These are phyloP conservation scores for Pseudolaguvia tuberculata DNA, from an alignment of 2,113 vertebrate genomes.

Conservation along the genomic window DNA sequence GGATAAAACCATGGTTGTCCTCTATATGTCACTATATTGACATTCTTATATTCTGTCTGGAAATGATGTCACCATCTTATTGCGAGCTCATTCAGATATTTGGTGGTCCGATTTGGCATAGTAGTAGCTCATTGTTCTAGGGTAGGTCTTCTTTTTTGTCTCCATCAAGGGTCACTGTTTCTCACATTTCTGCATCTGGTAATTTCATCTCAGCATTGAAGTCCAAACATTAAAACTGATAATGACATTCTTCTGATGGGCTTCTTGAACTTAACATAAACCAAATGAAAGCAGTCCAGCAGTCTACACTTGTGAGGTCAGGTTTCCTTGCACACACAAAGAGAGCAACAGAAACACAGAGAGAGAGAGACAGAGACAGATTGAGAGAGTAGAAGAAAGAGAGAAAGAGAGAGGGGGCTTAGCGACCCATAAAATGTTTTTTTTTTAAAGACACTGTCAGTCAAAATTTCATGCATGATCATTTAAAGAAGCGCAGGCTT, in stretches of 20 bases:
- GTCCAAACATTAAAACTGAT: conserved; percentile 6
- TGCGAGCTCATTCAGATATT: conserved; percentile 6
- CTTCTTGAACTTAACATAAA: conserved; percentile 53
- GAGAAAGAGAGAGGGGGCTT: not conserved
- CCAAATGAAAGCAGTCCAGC: conserved; percentile 27
- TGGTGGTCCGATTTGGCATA: conserved; percentile 22
- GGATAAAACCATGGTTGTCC: conserved; percentile 33
- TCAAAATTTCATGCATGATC: conserved; percentile 28
- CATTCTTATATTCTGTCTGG: conserved; percentile 58
- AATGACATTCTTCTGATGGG: conserved; percentile 9
- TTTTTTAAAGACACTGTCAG: conserved; percentile 23
- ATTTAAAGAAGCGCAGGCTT: not conserved
- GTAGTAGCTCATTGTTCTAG: not conserved
- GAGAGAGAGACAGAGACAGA: conserved; percentile 14
- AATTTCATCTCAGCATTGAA: conserved; percentile 7
- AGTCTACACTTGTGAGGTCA: not conserved
- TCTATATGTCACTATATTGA: conserved; percentile 35
- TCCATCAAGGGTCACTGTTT: conserved; percentile 36
- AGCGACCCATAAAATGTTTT: no score
- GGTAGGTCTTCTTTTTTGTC: conserved; percentile 32
- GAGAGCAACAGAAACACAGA: not conserved
- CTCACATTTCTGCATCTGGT: conserved; percentile 23
- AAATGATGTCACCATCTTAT: conserved; percentile 35
- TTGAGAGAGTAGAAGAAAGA: conserved; percentile 30
- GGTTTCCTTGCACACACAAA: not conserved